Percentiles rank a stretch among this genome's conserved stretches.
Conservation (phyloP, 2,797 vertebrate genomes). For the Carduelis carduelis region DNA sequence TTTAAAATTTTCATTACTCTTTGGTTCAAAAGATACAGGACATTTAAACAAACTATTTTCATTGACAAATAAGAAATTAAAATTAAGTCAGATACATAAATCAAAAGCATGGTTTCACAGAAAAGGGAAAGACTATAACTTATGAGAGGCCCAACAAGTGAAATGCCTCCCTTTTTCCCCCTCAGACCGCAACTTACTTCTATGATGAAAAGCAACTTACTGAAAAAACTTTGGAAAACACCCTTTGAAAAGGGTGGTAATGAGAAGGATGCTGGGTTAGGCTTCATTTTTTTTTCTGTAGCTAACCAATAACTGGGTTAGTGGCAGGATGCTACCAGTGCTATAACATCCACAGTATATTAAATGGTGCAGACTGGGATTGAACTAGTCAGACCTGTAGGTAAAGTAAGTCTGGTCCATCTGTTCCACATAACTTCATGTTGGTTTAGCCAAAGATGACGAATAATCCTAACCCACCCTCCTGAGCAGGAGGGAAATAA, state of each 20-base stretch:
- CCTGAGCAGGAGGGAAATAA: constrained; percentile 20
- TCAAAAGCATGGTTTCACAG: neutral
- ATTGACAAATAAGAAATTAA: neutral
- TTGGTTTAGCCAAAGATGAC: neutral
- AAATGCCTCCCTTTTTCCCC: neutral
- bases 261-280: neutral
- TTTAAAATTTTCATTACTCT: neutral
- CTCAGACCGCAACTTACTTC: neutral
- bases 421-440: neutral
- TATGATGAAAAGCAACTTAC: neutral
- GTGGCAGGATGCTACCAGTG: neutral
- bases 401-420: neutral
- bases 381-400: neutral
- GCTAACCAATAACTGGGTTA: neutral
- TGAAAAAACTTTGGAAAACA: neutral
- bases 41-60: neutral
- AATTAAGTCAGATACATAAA: neutral
- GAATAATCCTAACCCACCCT: neutral
- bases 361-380: neutral
- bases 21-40: neutral
- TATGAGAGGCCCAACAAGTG: rapidly evolving
- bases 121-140: neutral
- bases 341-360: neutral
- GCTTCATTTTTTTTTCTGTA: neutral
- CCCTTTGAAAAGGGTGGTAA: neutral